Evolutionary conservation across 2,113 vertebrate species (phyloP).

Genomic region (Semicossyphus pulcher): DNA sequence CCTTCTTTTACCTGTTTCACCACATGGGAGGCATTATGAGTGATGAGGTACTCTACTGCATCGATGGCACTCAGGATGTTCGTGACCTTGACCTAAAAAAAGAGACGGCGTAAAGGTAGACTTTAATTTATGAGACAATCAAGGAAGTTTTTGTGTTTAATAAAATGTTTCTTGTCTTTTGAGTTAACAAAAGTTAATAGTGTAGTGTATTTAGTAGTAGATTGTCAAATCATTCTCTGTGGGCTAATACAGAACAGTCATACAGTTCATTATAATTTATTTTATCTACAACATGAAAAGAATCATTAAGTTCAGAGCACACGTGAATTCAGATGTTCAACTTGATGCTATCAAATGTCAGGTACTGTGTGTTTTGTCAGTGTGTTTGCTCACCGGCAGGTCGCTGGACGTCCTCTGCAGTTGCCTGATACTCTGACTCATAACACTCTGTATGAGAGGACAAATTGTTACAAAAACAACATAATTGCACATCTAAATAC

Average conservation of each 20-base stretch:
- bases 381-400: slow-evolving; percentile 83
- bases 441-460: slow-evolving; percentile 79
- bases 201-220: too few relatives aligned
- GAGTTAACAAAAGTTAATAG: too few relatives aligned
- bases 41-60: slow-evolving; percentile 89
- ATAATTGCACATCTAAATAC: background rate
- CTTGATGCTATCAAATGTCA: too few relatives aligned
- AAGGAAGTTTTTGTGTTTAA: too few relatives aligned
- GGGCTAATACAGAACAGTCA: too few relatives aligned
- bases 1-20: slow-evolving; percentile 75
- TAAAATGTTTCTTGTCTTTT: too few relatives aligned
- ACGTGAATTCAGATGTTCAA: too few relatives aligned
- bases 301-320: too few relatives aligned
- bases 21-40: slow-evolving; percentile 85
- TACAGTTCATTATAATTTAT: too few relatives aligned
- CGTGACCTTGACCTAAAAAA: slow-evolving; percentile 85
- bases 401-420: slow-evolving; percentile 85
- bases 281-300: too few relatives aligned
- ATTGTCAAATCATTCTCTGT: too few relatives aligned
- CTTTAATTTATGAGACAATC: background rate
- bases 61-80: slow-evolving; percentile 87
- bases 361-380: background rate
- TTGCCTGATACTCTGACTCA: slow-evolving; percentile 85
- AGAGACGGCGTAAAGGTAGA: too few relatives aligned
- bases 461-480: background rate